Evolutionary conservation across 2,797 vertebrate genomes (phyloP).

Genomic region (Chloroceryle inda): DNA sequence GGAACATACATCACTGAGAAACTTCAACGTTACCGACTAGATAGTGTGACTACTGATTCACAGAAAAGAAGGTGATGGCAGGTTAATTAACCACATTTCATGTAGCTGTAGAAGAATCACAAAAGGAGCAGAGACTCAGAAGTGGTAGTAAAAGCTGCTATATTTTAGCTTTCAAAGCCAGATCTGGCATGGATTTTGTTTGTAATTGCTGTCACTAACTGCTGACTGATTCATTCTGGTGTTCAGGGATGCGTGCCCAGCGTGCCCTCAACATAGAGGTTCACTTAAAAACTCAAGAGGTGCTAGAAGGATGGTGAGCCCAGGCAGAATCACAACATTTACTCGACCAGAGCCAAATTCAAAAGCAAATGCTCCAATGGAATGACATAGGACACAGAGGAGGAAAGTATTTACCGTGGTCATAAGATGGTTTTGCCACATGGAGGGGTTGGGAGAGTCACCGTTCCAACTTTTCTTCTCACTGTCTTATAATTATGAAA

Average conservation of each 20-base stretch:
- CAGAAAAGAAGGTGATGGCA: conserved; percentile 45
- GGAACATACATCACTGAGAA: conserved; percentile 21
- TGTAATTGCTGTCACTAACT: not conserved
- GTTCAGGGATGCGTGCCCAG: not conserved
- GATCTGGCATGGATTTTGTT: not conserved
- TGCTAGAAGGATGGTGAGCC: not conserved
- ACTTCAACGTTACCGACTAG: not conserved
- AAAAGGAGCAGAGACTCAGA: conserved; percentile 16
- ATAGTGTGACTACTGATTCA: not conserved
- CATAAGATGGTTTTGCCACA: not conserved
- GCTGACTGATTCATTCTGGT: not conserved
- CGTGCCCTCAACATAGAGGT: not conserved
- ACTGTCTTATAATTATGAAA: not conserved
- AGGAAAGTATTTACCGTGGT: not conserved
- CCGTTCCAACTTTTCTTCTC: not conserved
- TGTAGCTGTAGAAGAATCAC: conserved; percentile 19
- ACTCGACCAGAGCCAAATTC: not conserved
- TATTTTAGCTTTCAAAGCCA: not conserved
- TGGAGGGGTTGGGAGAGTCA: not conserved
- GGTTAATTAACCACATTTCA: conserved; percentile 61
- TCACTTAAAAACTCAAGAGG: not conserved
- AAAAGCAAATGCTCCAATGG: not conserved
- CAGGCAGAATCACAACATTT: not conserved
- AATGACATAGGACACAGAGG: not conserved
- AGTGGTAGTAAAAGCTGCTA: not conserved